Conservation (phyloP, 2,113 vertebrate genomes). For the Martes martes region DNA sequence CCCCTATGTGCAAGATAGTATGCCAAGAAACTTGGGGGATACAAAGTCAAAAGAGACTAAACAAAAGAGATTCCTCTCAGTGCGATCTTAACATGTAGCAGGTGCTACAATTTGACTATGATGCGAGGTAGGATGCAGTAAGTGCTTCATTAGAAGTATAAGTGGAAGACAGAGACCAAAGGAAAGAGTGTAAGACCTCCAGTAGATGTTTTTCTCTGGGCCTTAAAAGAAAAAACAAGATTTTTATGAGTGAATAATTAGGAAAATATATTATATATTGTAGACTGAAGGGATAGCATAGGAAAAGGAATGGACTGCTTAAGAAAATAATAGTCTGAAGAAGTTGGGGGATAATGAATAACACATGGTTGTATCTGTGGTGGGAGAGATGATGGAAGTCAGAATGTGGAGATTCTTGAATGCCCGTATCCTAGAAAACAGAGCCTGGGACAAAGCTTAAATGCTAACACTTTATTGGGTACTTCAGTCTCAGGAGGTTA, state of each 20-base stretch:
- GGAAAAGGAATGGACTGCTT: not conserved
- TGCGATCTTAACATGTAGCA: not conserved
- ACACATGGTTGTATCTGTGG: accelerated
- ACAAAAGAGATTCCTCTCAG: not conserved
- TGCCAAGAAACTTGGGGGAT: not conserved
- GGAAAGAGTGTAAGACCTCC: not conserved
- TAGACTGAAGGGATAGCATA: not conserved
- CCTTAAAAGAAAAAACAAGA: not conserved
- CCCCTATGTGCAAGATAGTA: not conserved
- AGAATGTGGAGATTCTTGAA: not conserved
- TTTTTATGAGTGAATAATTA: not conserved
- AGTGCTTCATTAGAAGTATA: not conserved
- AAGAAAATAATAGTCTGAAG: not conserved
- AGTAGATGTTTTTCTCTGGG: not conserved
- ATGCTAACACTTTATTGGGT: not conserved
- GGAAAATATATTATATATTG: not conserved
- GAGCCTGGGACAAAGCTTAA: not conserved
- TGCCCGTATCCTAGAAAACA: not conserved
- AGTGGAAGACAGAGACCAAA: not conserved
- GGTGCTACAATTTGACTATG: not conserved
- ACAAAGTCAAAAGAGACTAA: not conserved
- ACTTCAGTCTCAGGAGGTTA: not conserved
- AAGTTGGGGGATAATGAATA: not conserved
- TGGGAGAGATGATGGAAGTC: not conserved
- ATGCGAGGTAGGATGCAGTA: not conserved